Evolutionary conservation across 1,140 invertebrate genomes (phyloP), one percentile per base, ranked within the genome.

Genomic region (Drosophila saltans): DNA sequence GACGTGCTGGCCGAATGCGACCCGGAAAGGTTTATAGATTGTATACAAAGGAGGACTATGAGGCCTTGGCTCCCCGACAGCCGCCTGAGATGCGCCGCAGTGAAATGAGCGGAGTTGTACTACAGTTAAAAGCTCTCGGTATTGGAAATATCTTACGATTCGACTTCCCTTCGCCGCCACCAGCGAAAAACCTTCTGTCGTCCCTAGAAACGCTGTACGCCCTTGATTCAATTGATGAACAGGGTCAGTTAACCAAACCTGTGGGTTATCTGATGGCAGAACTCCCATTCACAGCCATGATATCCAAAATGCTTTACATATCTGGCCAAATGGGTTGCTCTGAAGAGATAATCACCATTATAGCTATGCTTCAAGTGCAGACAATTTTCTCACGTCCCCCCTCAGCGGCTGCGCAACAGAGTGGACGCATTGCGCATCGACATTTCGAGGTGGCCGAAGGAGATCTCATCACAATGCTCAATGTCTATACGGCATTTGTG

Each of bases 121-220:
- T 99, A 2, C 98, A 98, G 91, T 91, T 99, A 7, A 99, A 99
- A 93, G 98, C 98, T 3, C 92, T 99, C 0, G 98, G 98, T 0
- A 98, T 99, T 61, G 95, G 97, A 67, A 99, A 99, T 91, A 94
- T 97, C 33, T 88, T 97, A 7, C 79, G 96, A 75, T 98, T 98
- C 86, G 95, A 96, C 81, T 97, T 98, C 91, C 96, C 97, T 1
- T 96, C 96, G 1, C 95, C 97, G 0, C 98, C 98, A 0, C 98
- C 98, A 0, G 96, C 97, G 2, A 95, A 96, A 89, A 97, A 97
- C 93, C 93, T 99, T n/a, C 93, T 98, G 0, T 93, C 95, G 28
- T 97, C 96, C 0, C 81, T 99, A 28, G 98, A 99, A 92, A 93
- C 98, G 4, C 93, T 99, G 0, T 98, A 96, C 93, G 98, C 98